phyloP scores from a whole-genome alignment of 1,140 invertebrate genomes.

The Odontomachus brunneus region DNA sequence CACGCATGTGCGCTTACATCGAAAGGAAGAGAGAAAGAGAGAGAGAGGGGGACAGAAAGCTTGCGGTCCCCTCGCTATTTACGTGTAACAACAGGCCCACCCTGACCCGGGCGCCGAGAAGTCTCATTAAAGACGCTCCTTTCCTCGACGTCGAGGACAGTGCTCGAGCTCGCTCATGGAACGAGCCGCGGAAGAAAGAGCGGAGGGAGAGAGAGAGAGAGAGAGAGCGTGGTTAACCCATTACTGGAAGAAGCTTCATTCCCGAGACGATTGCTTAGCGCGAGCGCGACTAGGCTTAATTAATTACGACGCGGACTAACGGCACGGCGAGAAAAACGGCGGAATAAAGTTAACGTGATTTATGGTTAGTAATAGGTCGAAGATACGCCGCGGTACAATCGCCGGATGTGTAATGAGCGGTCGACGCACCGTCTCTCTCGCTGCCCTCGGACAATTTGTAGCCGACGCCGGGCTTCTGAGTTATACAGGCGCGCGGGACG shows the following conservation, averaged over 20 bases:
- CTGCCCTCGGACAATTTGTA: slow-evolving; percentile 78
- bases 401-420: not conserved
- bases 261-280: too few relatives aligned
- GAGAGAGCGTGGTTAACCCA: too few relatives aligned
- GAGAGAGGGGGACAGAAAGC: too few relatives aligned
- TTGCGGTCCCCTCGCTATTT: slow-evolving; percentile 66
- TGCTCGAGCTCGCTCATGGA: not conserved
- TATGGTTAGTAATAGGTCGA: slow-evolving; percentile 4
- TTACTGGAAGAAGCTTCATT: too few relatives aligned
- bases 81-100: slow-evolving; percentile 73
- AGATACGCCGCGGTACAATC: not conserved
- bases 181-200: not conserved
- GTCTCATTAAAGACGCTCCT: slow-evolving; percentile 73
- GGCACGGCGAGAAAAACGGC: not conserved
- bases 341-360: not conserved
- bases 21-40: too few relatives aligned
- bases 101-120: slow-evolving; percentile 68
- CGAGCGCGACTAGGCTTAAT: too few relatives aligned
- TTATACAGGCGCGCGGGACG: slow-evolving; percentile 76
- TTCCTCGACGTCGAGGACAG: slow-evolving; percentile 11
- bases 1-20: slow-evolving; percentile 29
- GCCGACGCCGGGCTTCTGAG: slow-evolving; percentile 78
- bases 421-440: not conserved
- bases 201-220: too few relatives aligned
- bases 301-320: too few relatives aligned